Base-by-base conservation (phyloP, 2,888 invertebrate species). In the Pheosia tremula region DNA sequence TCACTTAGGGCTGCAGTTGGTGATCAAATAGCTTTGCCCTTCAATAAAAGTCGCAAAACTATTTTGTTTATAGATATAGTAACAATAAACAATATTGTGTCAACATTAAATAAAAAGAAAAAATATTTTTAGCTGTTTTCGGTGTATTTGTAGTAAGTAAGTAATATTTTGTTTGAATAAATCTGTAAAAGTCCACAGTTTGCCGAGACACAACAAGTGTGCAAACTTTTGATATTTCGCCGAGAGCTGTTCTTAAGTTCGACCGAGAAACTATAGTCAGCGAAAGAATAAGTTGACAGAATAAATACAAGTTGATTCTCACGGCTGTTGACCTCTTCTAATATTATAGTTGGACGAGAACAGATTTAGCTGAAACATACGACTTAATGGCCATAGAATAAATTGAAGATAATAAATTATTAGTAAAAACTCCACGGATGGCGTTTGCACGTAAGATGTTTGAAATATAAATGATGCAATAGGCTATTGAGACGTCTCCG, bases 191-290 rank as follows among this genome's bases (percentile, higher is more conserved):
- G 56, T 61, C 59, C 58, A 38, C 52, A 63, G 58, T 67, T 63
- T 71, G 67, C 71, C 67, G 62, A 57, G 50, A 62, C 41, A 56
- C n/a, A 65, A 65, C 61, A 71, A 65, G 62, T 67, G 54, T 50
- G 43, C 54, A 8, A 66, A 72, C 60, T 67, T 56, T 41, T 56
- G 56, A 56, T 56, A 56, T 56, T 70, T 60, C 57, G 59, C 53
- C 57, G 58, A 59, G 53, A 58, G 62, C 58, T 49, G 60, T 67
- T 62, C 56, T 67, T 60, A 65, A 67, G 58, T 67, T 60, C 55
- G 13, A n/a, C 63, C 52, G 60, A 59, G 36, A 64, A 74, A 74
- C 68, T 74, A 68, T 66, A 56, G 45, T 53, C 53, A 49, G 50
- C 45, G 5, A 57, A 63, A 61, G 52, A 69, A 64, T 41, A 66